Conservation (phyloP, 2,797 vertebrate genomes). For the Threskiornis aethiopicus region DNA sequence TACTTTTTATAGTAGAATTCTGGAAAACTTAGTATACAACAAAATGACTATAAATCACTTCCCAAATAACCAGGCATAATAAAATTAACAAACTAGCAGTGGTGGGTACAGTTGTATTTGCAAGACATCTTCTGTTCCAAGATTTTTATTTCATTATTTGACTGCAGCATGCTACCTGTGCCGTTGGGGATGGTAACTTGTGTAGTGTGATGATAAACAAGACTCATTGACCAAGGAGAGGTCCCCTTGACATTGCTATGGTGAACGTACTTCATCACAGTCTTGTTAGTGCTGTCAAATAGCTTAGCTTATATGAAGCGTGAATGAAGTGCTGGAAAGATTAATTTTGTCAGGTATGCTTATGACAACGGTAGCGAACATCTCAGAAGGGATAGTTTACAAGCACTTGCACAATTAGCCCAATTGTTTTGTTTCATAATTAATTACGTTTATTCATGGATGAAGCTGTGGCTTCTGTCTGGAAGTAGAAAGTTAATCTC, state of each 20-base stretch:
- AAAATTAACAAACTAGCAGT: background rate
- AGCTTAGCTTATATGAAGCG: background rate
- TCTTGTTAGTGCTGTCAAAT: slow-evolving; percentile 34
- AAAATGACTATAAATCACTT: background rate
- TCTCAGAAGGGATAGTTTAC: slow-evolving; percentile 21
- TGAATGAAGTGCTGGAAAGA: slow-evolving; percentile 35
- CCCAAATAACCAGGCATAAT: background rate
- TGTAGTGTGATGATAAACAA: slow-evolving; percentile 10
- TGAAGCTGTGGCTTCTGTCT: slow-evolving; percentile 3
- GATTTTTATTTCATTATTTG: background rate
- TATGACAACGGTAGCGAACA: background rate
- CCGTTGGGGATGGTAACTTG: background rate
- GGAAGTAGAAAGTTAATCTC: background rate
- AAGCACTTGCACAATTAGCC: slow-evolving; percentile 17
- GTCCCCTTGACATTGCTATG: background rate
- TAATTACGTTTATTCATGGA: slow-evolving; percentile 20
- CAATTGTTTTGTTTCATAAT: slow-evolving; percentile 37
- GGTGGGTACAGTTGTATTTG: background rate
- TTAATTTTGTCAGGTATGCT: slow-evolving; percentile 46
- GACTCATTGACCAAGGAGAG: background rate
- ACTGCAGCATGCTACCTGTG: background rate
- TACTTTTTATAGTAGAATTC: background rate
- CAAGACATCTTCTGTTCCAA: background rate
- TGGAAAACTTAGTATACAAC: background rate
- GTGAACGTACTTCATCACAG: slow-evolving; percentile 15